Conservation (phyloP, 2,797 vertebrate species). For the Potorous gilbertii region DNA sequence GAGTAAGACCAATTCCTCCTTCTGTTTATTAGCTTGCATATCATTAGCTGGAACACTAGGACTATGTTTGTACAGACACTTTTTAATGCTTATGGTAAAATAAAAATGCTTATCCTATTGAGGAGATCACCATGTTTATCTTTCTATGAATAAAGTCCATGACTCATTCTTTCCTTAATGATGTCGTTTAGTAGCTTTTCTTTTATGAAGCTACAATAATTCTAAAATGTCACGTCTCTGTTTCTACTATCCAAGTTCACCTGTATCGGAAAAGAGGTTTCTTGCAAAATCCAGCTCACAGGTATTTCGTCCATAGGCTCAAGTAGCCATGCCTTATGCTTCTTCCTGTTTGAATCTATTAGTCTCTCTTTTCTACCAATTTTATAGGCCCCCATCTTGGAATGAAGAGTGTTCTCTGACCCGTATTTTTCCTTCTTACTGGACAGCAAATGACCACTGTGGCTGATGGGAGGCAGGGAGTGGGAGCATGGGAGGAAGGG, state of each 20-base stretch:
- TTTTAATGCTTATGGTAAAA: not conserved
- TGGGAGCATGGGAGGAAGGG: not conserved
- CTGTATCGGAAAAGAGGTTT: not conserved
- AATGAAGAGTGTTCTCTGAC: not conserved
- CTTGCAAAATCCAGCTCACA: not conserved
- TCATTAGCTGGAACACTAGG: not conserved
- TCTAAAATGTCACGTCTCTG: not conserved
- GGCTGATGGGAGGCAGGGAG: not conserved
- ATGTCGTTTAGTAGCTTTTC: not conserved
- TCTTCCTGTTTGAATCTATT: not conserved
- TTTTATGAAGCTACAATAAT: not conserved
- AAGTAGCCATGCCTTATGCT: not conserved
- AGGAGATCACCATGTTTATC: not conserved
- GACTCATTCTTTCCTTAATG: not conserved
- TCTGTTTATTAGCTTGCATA: not conserved
- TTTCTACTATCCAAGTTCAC: not conserved
- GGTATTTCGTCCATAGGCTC: not conserved
- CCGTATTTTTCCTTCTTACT: not conserved
- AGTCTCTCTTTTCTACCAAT: not conserved
- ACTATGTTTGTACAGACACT: not conserved
- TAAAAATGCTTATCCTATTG: not conserved
- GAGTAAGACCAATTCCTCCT: not conserved
- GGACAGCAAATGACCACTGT: not conserved
- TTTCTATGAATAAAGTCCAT: not conserved
- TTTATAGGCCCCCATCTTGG: not conserved